phyloP scores from a whole-genome alignment of 35 echinoderm and acorn worm species.

The Anneissia japonica region DNA sequence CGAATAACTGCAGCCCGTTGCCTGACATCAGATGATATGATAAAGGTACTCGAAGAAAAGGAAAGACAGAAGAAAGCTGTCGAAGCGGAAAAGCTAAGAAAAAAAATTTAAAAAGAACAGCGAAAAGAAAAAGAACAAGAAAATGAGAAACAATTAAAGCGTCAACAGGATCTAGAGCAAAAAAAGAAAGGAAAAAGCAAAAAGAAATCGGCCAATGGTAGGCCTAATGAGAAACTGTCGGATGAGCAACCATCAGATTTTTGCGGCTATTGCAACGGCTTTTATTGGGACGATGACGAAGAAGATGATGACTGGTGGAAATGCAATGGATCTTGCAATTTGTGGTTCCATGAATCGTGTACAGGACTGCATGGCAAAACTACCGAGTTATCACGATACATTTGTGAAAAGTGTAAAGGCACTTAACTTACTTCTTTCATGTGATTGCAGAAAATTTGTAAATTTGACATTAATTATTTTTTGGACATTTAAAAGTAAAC shows the following conservation, averaged over 20 bases:
- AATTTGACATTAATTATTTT: no score
- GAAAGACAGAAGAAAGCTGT: neutral
- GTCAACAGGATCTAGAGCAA: neutral
- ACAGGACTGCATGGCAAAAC: no score
- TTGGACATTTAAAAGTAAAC: no score
- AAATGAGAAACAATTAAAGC: neutral
- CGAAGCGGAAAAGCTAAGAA: neutral
- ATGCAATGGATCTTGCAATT: no score
- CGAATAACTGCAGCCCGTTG: conserved; percentile 23
- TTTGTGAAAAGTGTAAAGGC: no score
- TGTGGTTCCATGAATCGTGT: no score
- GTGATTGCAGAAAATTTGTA: no score
- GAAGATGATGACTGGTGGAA: no score
- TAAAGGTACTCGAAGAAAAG: neutral
- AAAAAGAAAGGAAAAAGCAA: neutral
- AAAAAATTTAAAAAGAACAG: conserved; percentile 10
- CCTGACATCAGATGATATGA: conserved; percentile 29
- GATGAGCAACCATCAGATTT: neutral
- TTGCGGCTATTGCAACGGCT: no score
- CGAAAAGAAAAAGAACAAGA: conserved; percentile 13
- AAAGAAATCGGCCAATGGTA: neutral
- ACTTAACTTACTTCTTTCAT: no score
- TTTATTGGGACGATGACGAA: no score
- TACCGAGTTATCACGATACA: no score
- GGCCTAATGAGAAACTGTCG: conserved; percentile 1